phyloP scores from a whole-genome alignment of 1,140 invertebrate genomes.

The Tetragonula clypearis region DNA sequence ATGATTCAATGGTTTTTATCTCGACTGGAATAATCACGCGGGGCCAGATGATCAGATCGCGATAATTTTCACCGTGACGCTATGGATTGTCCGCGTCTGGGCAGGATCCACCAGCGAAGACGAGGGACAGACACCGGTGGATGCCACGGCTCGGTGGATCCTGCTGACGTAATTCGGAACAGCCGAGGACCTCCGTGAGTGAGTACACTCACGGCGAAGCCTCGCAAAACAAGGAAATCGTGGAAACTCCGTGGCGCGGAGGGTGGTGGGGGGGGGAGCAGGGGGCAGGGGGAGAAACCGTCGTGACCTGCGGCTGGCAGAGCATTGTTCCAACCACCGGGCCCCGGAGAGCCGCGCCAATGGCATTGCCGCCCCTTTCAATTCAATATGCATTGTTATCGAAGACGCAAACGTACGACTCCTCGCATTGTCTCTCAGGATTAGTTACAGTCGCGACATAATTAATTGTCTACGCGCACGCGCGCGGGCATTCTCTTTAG shows the following conservation, averaged over 20 bases:
- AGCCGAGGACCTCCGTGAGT: constrained; percentile 28
- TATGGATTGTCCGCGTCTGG: neutral
- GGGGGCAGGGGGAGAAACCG: constrained; percentile 8
- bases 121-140: constrained; percentile 27
- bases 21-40: too few species aligned
- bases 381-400: constrained; percentile 79
- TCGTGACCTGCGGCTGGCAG: constrained; percentile 67
- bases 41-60: neutral
- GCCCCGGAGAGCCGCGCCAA: constrained; percentile 31
- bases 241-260: constrained; percentile 51
- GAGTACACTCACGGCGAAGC: constrained; percentile 49
- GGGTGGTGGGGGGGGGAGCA: too few species aligned
- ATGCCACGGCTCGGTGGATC: constrained; percentile 29
- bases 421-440: constrained; percentile 68
- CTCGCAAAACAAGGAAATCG: constrained; percentile 65
- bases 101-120: neutral
- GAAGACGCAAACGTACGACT: constrained; percentile 70
- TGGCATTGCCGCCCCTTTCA: constrained; percentile 56
- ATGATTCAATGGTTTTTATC: too few species aligned
- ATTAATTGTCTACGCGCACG: constrained; percentile 70
- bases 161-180: constrained; percentile 40
- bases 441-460: constrained; percentile 76
- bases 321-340: constrained; percentile 67
- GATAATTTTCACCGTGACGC: constrained; percentile 20
- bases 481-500: too few species aligned